phyloP scores from a whole-genome alignment of 2,888 invertebrate species.

The Brachycybe producta region DNA sequence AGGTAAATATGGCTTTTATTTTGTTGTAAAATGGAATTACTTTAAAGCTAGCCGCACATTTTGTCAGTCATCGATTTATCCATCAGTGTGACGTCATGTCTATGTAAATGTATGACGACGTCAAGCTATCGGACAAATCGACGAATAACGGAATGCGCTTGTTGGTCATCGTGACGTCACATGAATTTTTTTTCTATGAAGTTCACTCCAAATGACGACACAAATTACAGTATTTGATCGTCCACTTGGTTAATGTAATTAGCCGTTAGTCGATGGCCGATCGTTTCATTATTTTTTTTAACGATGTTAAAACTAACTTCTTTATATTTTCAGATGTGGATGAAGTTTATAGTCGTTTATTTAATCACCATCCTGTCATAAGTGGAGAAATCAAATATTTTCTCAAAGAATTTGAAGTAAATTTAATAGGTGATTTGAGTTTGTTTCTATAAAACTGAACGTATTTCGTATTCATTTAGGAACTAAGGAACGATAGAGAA shows the following conservation, averaged over 20 bases:
- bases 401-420: slow-evolving; percentile 45
- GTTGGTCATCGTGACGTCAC: no score
- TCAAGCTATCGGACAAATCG: no score
- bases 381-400: slow-evolving; percentile 74
- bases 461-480: slow-evolving; percentile 40
- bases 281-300: no score
- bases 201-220: no score
- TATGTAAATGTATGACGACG: no score
- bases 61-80: not conserved
- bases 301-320: not conserved
- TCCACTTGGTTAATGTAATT: slow-evolving; percentile 4
- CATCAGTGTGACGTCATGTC: no score
- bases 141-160: no score
- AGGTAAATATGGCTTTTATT: not conserved
- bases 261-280: no score
- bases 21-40: not conserved
- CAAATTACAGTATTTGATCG: no score
- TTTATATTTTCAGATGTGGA: slow-evolving; percentile 49
- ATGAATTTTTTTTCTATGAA: no score
- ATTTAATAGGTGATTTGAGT: not conserved
- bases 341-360: slow-evolving; percentile 68
- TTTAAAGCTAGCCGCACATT: not conserved
- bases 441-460: not conserved
- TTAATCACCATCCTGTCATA: slow-evolving; percentile 74
- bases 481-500: slow-evolving; percentile 62